phyloP scores from a whole-genome alignment of 2,113 vertebrate species.

The Fulmarus glacialis region DNA sequence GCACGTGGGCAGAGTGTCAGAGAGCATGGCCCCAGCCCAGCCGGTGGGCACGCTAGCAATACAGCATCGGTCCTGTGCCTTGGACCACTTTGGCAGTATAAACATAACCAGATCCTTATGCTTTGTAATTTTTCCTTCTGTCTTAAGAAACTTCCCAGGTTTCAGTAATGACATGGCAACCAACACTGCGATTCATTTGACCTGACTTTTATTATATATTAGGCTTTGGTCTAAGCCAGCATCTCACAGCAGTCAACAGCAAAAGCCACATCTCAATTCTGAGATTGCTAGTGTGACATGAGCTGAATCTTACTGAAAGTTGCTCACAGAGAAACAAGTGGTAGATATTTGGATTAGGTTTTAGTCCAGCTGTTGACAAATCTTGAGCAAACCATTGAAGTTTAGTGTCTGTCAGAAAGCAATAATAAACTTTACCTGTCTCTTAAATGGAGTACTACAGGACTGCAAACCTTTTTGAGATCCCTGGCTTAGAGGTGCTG shows the following conservation, averaged over 20 bases:
- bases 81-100: neutral
- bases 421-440: neutral
- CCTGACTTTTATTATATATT: neutral
- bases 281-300: neutral
- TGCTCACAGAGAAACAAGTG: neutral
- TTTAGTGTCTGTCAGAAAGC: neutral
- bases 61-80: accelerated
- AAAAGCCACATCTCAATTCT: neutral
- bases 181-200: neutral
- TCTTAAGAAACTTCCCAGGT: neutral
- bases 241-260: neutral
- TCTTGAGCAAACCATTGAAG: neutral
- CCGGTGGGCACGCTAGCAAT: neutral
- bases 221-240: neutral
- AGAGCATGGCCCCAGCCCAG: neutral
- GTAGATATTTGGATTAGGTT: neutral
- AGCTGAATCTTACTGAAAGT: neutral
- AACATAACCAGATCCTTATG: neutral
- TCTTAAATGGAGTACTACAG: neutral
- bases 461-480: neutral
- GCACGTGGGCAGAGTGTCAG: accelerated
- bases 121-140: neutral
- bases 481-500: neutral
- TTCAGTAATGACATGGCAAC: neutral
- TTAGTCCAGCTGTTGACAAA: neutral